phyloP scores from a whole-genome alignment of 2,113 vertebrate species.

The Fulica atra region DNA sequence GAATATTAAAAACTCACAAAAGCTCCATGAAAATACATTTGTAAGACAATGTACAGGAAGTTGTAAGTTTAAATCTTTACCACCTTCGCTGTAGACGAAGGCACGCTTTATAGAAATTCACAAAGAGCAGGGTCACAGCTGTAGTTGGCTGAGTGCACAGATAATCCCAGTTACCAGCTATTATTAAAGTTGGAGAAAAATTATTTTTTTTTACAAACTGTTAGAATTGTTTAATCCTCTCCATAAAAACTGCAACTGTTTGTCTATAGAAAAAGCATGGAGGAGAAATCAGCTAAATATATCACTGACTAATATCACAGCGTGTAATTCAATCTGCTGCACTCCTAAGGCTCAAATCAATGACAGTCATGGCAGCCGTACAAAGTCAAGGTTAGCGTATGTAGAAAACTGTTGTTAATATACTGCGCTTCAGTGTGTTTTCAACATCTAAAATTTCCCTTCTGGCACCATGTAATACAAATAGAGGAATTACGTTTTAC shows the following conservation, averaged over 20 bases:
- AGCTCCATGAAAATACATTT: background rate
- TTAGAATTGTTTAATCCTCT: background rate
- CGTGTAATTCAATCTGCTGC: background rate
- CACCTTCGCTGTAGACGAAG: background rate
- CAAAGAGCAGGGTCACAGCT: background rate
- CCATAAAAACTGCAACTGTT: background rate
- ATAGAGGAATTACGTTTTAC: background rate
- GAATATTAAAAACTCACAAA: background rate
- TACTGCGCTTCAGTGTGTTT: background rate
- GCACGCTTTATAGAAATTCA: background rate
- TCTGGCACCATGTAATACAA: background rate
- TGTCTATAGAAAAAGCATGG: background rate
- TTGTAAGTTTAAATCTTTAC: background rate
- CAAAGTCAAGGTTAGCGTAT: background rate
- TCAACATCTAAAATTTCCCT: background rate
- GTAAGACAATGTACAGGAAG: background rate
- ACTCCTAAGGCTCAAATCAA: slow-evolving; percentile 6
- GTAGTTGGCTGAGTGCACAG: background rate
- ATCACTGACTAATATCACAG: background rate
- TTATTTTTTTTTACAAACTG: background rate
- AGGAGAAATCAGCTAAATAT: background rate
- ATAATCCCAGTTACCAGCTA: background rate
- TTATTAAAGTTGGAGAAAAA: background rate
- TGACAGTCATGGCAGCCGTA: background rate
- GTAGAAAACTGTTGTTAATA: background rate